Evolutionary conservation across 1,140 invertebrate genomes (phyloP).

Genomic region (Penaeus vannamei): DNA sequence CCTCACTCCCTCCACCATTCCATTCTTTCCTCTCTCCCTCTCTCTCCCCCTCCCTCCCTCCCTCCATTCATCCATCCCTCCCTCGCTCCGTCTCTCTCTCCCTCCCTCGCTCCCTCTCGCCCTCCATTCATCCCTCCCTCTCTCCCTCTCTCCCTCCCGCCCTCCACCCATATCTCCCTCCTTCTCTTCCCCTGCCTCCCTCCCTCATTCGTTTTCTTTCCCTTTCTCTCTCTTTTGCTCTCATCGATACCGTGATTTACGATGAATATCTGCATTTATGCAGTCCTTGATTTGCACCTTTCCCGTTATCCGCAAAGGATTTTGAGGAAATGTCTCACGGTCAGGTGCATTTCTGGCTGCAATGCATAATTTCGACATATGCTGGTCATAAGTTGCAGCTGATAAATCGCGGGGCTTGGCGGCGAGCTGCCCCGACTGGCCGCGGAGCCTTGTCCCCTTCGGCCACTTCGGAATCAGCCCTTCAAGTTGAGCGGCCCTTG

Average conservation of each 20-base stretch:
- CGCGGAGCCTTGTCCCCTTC: too few species aligned
- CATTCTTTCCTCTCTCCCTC: background rate
- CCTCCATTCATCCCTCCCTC: background rate
- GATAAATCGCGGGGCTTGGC: too few species aligned
- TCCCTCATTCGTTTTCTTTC: slow-evolving; percentile 12
- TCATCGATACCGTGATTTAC: background rate
- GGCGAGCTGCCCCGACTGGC: too few species aligned
- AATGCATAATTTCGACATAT: too few species aligned
- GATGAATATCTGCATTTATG: background rate
- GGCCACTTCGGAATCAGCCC: too few species aligned
- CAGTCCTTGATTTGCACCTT: background rate
- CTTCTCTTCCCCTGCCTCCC: background rate
- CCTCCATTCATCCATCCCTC: background rate
- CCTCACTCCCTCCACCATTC: too few species aligned
- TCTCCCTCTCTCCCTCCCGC: background rate
- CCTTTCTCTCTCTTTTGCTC: background rate
- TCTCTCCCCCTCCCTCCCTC: too few species aligned
- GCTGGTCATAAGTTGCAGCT: too few species aligned
- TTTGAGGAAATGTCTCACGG: too few species aligned
- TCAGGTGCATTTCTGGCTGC: too few species aligned
- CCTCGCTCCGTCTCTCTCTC: background rate
- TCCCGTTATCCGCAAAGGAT: too few species aligned
- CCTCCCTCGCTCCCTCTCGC: background rate
- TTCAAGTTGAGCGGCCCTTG: too few species aligned
- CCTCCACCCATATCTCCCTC: background rate